phyloP scores from a whole-genome alignment of 2,113 vertebrate species.

The Aspidoscelis tigris region DNA sequence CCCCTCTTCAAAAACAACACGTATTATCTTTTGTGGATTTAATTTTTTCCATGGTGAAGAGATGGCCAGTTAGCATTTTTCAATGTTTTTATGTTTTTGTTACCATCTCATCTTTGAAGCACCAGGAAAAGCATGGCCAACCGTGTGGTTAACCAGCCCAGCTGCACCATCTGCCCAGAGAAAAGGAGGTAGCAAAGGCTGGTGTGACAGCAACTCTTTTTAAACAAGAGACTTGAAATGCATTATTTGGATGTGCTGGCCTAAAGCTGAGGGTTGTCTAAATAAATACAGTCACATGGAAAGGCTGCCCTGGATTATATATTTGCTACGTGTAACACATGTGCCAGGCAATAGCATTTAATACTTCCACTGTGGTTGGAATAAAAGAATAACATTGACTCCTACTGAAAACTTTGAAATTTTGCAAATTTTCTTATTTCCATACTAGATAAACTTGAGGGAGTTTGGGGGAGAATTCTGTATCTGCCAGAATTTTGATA shows the following conservation, averaged over 20 bases:
- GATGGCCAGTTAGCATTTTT: not conserved
- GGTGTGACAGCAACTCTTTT: accelerated
- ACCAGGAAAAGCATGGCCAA: not conserved
- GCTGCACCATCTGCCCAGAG: slow-evolving; percentile 33
- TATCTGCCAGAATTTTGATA: no score
- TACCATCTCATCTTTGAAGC: not conserved
- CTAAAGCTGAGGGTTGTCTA: slow-evolving; percentile 12
- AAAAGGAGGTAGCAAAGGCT: not conserved
- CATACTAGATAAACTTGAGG: no score
- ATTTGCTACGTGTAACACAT: not conserved
- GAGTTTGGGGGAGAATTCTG: no score
- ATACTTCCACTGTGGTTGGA: not conserved
- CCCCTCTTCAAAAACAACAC: slow-evolving; percentile 12
- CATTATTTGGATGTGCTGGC: not conserved
- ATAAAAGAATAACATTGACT: not conserved
- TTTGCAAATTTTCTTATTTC: no score
- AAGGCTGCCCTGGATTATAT: not conserved
- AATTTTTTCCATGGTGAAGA: not conserved
- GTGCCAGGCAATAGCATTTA: not conserved
- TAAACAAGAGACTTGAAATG: not conserved
- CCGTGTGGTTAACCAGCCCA: slow-evolving; percentile 28
- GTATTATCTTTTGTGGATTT: not conserved
- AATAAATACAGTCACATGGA: not conserved
- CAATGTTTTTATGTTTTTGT: not conserved
- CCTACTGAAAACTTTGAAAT: no score